Evolutionary conservation across 2,113 vertebrate genomes (phyloP), one percentile per base, ranked within the genome.

Genomic region (Suncus etruscus): DNA sequence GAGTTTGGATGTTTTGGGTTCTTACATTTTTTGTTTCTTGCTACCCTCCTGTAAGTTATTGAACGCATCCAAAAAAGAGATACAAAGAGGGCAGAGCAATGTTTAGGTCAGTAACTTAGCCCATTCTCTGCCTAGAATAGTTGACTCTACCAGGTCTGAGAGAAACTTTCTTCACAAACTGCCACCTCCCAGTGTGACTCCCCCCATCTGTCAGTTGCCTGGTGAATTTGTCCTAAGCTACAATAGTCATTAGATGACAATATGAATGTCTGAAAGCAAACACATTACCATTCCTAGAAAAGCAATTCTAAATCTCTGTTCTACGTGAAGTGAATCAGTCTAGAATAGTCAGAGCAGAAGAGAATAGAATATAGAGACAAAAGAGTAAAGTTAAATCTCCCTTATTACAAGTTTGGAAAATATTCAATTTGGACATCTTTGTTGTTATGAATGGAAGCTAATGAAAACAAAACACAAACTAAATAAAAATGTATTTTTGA

Each of bases 401-500:
- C 76, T 89, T 63, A 75, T 83, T 83, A 84, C 90, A 86, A 74
- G 91, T 93, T 88, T 90, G 93, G 90, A 93, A 94, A 95, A 88
- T 54, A 16, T 63, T 87, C 91, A 87, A 87, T 94, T 77, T 74
- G 93, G 86, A 77, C 92, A 95, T 95, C 95, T 96, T 92, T 74
- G 29, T 95, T 95, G 92, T 93, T 94, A 95, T 95, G 54, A 92
- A 91, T 96, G 93, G 82, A 51, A 97, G 77, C 51, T 82, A 85
- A 96, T 96, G 97, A 95, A 96, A 95, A 96, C 76, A 93, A 95
- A 87, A 93, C 73, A 39, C 80, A 93, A 96, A 92, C 70, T 96
- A 96, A 96, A 84, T 87, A 95, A 93, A 63, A 83, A 97, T 91
- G 94, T 95, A 68, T 90, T 86, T 91, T 94, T 91, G 91, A 97